Evolutionary conservation across 2,888 invertebrate genomes (phyloP).

Genomic region (Limnephilus marmoratus): DNA sequence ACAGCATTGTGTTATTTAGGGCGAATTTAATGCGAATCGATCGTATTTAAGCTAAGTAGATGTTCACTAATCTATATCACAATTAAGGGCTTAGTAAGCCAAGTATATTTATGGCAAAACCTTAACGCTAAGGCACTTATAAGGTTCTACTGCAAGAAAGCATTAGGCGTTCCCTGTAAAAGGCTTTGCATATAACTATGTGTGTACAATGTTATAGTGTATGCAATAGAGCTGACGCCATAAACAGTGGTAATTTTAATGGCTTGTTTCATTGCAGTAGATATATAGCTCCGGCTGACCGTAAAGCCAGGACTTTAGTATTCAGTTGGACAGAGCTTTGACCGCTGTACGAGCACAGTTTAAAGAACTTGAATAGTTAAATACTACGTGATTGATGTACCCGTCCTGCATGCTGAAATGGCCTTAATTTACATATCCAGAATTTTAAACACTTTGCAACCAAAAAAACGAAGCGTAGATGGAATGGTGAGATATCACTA

Average conservation of each 20-base stretch:
- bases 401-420: conserved; percentile 4
- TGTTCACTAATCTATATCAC: not conserved
- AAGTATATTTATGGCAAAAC: not conserved
- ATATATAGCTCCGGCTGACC: conserved; percentile 63
- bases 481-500: not conserved
- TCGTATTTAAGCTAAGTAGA: not conserved
- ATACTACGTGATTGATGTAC: conserved; percentile 55
- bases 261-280: conserved; percentile 65
- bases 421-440: not conserved
- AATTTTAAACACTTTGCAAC: not conserved
- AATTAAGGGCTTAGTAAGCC: not conserved
- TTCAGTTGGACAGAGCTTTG: conserved; percentile 55
- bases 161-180: not conserved
- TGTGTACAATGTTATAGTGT: conserved; percentile 16
- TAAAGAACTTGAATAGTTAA: conserved; percentile 50
- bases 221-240: conserved; percentile 59
- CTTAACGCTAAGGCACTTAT: not conserved
- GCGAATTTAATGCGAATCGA: not conserved
- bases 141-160: conserved; percentile 2
- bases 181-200: not conserved
- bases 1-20: not conserved
- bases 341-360: conserved; percentile 50
- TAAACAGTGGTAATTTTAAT: conserved; percentile 66
- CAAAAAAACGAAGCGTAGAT: not conserved
- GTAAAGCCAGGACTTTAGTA: conserved; percentile 65